Evolutionary conservation across 2,797 vertebrate genomes (phyloP).

Genomic region (Malacoctenus gilli): DNA sequence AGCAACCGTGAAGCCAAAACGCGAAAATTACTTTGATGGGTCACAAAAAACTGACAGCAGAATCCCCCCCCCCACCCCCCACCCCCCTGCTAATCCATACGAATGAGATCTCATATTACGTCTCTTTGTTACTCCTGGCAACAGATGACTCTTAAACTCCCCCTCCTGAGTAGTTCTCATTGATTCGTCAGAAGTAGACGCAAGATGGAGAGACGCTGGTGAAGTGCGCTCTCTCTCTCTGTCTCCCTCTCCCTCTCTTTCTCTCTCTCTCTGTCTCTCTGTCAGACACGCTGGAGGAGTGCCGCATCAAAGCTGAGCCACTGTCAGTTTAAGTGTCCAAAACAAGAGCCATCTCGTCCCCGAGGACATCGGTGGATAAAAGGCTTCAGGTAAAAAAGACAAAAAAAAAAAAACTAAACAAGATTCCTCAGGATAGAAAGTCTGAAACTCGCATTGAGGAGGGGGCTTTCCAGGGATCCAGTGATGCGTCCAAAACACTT

Average conservation of each 20-base stretch:
- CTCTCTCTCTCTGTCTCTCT: too few species aligned
- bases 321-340: conserved; percentile 18
- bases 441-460: background rate
- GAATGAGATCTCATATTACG: conserved; percentile 1
- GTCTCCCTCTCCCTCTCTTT: too few species aligned
- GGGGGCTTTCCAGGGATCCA: background rate
- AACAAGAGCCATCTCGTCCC: conserved; percentile 27
- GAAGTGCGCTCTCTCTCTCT: conserved; percentile 22
- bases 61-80: background rate
- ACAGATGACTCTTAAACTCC: background rate
- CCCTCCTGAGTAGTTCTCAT: background rate
- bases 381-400: conserved; percentile 5
- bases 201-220: conserved; percentile 6
- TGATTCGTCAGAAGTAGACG: conserved; percentile 7
- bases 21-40: conserved; percentile 4
- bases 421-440: background rate
- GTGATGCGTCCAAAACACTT: conserved; percentile 1
- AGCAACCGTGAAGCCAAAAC: background rate
- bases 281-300: conserved; percentile 26
- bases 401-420: background rate
- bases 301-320: conserved; percentile 22
- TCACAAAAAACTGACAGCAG: background rate
- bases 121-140: background rate
- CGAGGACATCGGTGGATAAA: conserved; percentile 5
- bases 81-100: too few species aligned